phyloP scores from a whole-genome alignment of 2,888 invertebrate genomes.

The Calameuta idolon region DNA sequence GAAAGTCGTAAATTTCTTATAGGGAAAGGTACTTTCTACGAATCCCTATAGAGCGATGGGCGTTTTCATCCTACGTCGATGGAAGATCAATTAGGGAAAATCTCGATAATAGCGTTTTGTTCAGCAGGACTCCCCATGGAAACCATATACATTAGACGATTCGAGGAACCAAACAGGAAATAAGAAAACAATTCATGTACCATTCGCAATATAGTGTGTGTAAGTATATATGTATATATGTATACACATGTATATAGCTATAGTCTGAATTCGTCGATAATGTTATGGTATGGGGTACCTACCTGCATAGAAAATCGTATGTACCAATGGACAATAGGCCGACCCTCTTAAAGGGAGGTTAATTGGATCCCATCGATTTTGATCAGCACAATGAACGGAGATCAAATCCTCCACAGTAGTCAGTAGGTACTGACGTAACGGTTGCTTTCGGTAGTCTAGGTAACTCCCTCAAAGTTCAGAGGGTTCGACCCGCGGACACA shows the following conservation, averaged over 20 bases:
- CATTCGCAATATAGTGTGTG: not conserved
- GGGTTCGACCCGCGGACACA: conserved; percentile 25
- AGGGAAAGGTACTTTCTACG: not conserved
- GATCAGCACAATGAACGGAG: conserved; percentile 47
- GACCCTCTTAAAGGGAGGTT: conserved; percentile 52
- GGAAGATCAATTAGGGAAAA: conserved; percentile 57
- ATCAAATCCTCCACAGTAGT: conserved; percentile 39
- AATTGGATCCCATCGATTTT: conserved; percentile 58
- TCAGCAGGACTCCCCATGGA: conserved; percentile 32
- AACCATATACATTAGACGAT: conserved; percentile 29
- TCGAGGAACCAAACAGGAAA: conserved; percentile 47
- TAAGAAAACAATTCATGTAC: conserved; percentile 40
- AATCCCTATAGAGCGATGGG: not conserved
- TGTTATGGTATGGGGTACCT: conserved; percentile 25
- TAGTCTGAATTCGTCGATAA: conserved; percentile 31
- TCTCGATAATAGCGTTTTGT: conserved; percentile 52
- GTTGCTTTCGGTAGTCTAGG: conserved; percentile 48
- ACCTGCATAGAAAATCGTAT: conserved; percentile 39
- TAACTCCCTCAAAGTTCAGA: conserved; percentile 52
- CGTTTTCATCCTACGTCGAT: not conserved
- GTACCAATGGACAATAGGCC: conserved; percentile 49
- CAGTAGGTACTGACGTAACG: conserved; percentile 30
- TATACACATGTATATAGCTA: conserved; percentile 19
- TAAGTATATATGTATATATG: no score
- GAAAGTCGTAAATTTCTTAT: conserved; percentile 5